Percentiles rank a stretch among this genome's conserved stretches.
These are phyloP conservation scores for Ylistrum balloti DNA, from an alignment of 1,140 invertebrate genomes.

Conservation along the genomic window DNA sequence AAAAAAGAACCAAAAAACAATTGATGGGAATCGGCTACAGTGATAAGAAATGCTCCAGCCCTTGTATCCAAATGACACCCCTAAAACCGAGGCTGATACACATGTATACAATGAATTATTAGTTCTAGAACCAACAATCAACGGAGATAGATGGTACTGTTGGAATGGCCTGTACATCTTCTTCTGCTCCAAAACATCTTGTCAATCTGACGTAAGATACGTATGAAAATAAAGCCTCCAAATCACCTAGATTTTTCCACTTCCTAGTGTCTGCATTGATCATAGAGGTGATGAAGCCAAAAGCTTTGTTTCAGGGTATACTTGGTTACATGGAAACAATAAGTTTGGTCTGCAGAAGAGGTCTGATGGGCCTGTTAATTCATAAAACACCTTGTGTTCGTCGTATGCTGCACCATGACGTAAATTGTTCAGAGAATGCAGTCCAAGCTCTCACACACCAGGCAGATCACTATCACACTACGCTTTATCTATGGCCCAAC, in stretches of 20 bases:
- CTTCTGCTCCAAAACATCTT: background rate
- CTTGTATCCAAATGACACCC: background rate
- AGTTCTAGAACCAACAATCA: conserved; percentile 3
- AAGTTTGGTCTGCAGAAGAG: conserved; percentile 18
- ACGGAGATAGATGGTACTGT: background rate
- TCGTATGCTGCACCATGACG: background rate
- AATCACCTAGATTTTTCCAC: background rate
- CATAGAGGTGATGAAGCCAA: background rate
- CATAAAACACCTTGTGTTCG: background rate
- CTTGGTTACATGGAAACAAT: background rate
- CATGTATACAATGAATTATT: background rate
- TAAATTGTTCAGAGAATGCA: background rate
- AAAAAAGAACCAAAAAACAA: background rate
- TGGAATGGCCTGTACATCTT: background rate
- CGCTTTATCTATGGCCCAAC: conserved; percentile 62
- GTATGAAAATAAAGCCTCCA: background rate
- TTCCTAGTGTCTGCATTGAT: background rate
- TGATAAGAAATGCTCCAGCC: no score
- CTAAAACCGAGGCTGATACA: background rate
- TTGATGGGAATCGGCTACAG: no score
- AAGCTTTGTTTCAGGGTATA: background rate
- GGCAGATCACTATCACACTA: background rate
- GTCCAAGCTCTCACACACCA: conserved; percentile 12
- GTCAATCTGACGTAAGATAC: background rate
- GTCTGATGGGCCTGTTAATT: background rate